phyloP scores from a whole-genome alignment of 1,140 invertebrate species.

The Apis cerana region DNA sequence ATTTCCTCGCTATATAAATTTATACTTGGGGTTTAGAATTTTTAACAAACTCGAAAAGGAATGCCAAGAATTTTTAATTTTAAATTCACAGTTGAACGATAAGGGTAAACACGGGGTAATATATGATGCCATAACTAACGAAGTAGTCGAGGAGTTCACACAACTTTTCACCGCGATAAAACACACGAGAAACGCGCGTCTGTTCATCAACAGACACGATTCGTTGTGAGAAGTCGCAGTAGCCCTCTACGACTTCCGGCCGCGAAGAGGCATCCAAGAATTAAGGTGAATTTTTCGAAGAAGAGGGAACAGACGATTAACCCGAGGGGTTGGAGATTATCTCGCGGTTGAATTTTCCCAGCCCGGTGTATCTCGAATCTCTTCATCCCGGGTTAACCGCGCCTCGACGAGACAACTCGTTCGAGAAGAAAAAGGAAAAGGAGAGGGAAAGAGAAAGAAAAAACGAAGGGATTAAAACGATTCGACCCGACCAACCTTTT shows the following conservation, averaged over 20 bases:
- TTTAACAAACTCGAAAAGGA: too few species aligned
- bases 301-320: conserved; percentile 7
- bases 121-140: background rate
- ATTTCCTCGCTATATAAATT: too few species aligned
- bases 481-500: conserved; percentile 24
- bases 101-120: background rate
- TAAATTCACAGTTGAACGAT: background rate
- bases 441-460: background rate
- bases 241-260: background rate
- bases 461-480: conserved; percentile 18
- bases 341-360: conserved; percentile 25
- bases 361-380: conserved; percentile 8
- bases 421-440: background rate
- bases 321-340: conserved; percentile 21
- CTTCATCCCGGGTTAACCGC: background rate
- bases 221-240: background rate
- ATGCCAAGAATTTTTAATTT: background rate
- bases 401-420: background rate
- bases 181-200: background rate
- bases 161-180: conserved; percentile 1
- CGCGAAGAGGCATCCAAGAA: background rate
- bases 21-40: too few species aligned
- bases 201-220: background rate
- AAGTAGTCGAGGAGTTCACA: background rate
- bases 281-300: conserved; percentile 21